Conservation (phyloP, 2,113 vertebrate species). For the Ciconia boyciana region DNA sequence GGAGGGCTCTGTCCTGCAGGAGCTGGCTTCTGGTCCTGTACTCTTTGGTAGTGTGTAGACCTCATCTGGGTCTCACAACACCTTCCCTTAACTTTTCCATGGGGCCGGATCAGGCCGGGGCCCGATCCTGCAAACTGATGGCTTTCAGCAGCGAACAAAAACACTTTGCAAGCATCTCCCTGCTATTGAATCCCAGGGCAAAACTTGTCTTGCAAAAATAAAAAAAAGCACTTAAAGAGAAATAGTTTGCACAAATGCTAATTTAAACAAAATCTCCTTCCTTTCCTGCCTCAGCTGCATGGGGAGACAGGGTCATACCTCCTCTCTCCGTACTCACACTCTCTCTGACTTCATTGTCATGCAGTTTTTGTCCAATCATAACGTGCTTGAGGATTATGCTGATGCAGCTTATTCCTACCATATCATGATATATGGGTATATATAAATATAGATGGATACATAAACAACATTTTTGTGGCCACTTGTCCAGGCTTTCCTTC, state of each 20-base stretch:
- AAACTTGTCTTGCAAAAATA: neutral
- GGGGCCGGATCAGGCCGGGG: neutral
- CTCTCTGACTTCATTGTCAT: neutral
- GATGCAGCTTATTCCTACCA: neutral
- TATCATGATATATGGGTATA: neutral
- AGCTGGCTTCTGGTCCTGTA: neutral
- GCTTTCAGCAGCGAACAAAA: neutral
- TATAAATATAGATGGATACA: neutral
- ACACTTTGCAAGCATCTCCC: neutral
- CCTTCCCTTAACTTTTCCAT: neutral
- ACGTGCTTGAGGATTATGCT: neutral
- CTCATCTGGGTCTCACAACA: neutral
- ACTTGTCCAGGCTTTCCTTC: neutral
- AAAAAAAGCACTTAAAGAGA: neutral
- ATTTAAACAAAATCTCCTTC: neutral
- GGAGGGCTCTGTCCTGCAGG: neutral
- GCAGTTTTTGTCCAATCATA: neutral
- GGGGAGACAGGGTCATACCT: neutral
- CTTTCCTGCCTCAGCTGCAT: neutral
- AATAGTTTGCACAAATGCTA: neutral
- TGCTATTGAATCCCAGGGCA: neutral
- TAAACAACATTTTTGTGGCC: neutral
- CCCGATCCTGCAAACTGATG: neutral
- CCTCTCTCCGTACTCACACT: neutral
- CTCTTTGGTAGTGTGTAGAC: fast-evolving